phyloP scores from a whole-genome alignment of 2,797 vertebrate genomes.

The Acanthiza pusilla region DNA sequence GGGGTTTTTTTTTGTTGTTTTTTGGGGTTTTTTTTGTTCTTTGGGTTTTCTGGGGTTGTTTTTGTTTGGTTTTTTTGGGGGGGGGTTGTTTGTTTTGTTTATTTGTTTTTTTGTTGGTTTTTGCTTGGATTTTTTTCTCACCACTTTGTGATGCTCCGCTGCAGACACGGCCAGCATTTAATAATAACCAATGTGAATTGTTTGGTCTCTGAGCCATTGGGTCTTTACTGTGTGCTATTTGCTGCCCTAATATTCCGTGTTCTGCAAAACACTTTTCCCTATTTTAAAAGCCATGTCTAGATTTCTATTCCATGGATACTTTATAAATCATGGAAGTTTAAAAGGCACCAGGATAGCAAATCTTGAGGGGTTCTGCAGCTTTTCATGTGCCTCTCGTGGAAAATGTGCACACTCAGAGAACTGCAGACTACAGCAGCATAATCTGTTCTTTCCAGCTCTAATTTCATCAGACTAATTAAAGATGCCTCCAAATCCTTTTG shows the following conservation, averaged over 20 bases:
- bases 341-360: background rate
- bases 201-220: background rate
- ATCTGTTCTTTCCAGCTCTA: background rate
- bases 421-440: background rate
- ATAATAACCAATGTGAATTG: background rate
- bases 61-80: too few relatives aligned
- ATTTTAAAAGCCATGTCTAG: background rate
- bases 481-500: background rate
- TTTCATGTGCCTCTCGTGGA: background rate
- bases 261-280: background rate
- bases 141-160: background rate
- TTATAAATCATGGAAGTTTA: background rate
- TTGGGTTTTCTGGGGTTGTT: too few relatives aligned
- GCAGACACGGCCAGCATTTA: background rate
- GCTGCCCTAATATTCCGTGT: background rate
- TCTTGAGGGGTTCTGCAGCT: background rate
- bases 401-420: background rate
- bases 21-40: too few relatives aligned
- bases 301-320: background rate
- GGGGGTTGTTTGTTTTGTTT: too few relatives aligned
- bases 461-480: background rate
- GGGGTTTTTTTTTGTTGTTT: too few relatives aligned
- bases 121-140: background rate
- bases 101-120: rapidly evolving
- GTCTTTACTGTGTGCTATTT: background rate